Evolutionary conservation across 1,140 invertebrate species (phyloP), one percentile per base, ranked within the genome.

Genomic region (Triops cancriformis): DNA sequence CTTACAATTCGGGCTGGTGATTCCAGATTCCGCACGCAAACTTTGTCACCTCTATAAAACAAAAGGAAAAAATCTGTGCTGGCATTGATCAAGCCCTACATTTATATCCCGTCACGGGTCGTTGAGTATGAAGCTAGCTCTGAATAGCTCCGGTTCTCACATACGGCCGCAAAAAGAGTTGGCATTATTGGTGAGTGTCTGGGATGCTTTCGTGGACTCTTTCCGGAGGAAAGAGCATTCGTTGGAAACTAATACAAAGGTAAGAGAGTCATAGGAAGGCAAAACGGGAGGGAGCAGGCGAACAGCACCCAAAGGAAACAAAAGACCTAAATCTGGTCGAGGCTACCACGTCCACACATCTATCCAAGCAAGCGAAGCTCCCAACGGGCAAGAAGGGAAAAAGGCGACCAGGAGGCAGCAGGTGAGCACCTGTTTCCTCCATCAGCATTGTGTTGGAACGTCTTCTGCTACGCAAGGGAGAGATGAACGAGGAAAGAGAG

Each of bases 351-450:
- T 37, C 31, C 31, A 37, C 31, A 7, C 7, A 37, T 7, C 31
- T 37, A 2, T 37, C 7, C 7, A 37, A 64, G 51, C 5, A 64
- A n/a, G 23, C 6, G 23, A n/a, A 64, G 51, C 5, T 64, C 51
- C 51, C 14, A 23, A 64, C 14, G 23, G 18, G 51, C 1, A 23
- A 23, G 6, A 64, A 64, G 23, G 51, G 51, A 64, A 64, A 64
- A 64, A 64, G 51, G 51, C 51, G 51, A 64, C 10, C 51, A 64
- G 51, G 51, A 64, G 51, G 51, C 45, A 64, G 45, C 45, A 64
- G 45, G 45, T 64, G 23, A 64, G 45, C 51, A 64, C 51, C 51
- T 64, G 51, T 64, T 64, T 64, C 51, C 51, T 64, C 14, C n/a
- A 64, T 64, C 51, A 23, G 10, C 14, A 64, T 64, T 18, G 51